Conservation (phyloP, 2,113 vertebrate genomes). For the Ondatra zibethicus region DNA sequence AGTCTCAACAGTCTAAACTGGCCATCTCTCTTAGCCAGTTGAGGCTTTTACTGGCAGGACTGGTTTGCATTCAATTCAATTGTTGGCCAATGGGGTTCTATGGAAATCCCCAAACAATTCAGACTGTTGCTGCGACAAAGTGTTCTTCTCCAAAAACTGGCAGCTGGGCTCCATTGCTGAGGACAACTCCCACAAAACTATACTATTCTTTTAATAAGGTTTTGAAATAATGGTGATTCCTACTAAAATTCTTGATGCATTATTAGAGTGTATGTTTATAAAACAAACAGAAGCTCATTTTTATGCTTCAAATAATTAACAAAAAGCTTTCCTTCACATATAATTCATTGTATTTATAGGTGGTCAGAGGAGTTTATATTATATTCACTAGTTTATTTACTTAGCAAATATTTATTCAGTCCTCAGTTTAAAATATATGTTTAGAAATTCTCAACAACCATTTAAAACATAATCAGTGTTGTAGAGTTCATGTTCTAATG, state of each 20-base stretch:
- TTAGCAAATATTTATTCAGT: conserved; percentile 1
- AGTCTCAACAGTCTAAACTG: not conserved
- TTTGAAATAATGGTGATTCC: not conserved
- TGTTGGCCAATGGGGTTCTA: not conserved
- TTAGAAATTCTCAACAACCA: not conserved
- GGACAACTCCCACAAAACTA: not conserved
- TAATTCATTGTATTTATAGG: not conserved
- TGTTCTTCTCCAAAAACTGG: not conserved
- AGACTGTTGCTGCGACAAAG: not conserved
- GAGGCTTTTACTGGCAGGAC: not conserved
- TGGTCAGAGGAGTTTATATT: not conserved
- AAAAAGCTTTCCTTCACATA: not conserved
- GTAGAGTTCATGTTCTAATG: not conserved
- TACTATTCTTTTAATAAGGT: not conserved
- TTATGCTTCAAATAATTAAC: not conserved
- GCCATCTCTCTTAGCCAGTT: not conserved
- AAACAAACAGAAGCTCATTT: not conserved
- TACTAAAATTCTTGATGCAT: not conserved
- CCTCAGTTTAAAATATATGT: not conserved
- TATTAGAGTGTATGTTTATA: not conserved
- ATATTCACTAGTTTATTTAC: not conserved
- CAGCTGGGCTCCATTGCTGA: not conserved
- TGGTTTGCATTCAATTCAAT: not conserved
- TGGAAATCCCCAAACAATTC: not conserved
- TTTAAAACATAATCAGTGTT: not conserved